These are phyloP conservation scores for Macquaria ambigua DNA, from an alignment of 2,113 vertebrate genomes.

Conservation along the genomic window DNA sequence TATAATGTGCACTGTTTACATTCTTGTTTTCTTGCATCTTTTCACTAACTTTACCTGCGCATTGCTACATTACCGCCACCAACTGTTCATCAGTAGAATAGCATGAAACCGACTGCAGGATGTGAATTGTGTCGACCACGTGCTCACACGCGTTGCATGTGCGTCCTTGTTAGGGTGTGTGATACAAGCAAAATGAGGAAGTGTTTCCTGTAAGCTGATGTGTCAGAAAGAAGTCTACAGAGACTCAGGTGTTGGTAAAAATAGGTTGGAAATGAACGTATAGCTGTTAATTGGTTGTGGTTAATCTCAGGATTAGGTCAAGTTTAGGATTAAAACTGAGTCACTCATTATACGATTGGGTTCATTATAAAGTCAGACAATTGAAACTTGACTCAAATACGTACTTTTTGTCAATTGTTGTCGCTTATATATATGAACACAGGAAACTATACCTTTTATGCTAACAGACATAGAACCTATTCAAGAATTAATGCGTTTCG, in stretches of 20 bases:
- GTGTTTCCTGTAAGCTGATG: background rate
- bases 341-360: background rate
- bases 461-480: background rate
- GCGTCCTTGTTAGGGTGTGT: background rate
- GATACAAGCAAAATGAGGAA: background rate
- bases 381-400: background rate
- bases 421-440: background rate
- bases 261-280: background rate
- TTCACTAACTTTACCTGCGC: background rate
- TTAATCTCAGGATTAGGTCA: background rate
- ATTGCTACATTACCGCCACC: background rate
- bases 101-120: background rate
- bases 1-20: background rate
- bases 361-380: background rate
- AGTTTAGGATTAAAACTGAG: background rate
- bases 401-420: background rate
- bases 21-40: background rate
- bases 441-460: background rate
- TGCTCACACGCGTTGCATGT: background rate
- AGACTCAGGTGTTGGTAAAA: background rate
- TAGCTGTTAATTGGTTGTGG: background rate
- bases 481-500: background rate
- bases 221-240: background rate
- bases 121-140: background rate
- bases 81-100: background rate